Percentiles rank a stretch among this genome's conserved stretches.
These are phyloP conservation scores for Orchesella flavescens DNA, from an alignment of 2,888 invertebrate genomes.

Conservation along the genomic window DNA sequence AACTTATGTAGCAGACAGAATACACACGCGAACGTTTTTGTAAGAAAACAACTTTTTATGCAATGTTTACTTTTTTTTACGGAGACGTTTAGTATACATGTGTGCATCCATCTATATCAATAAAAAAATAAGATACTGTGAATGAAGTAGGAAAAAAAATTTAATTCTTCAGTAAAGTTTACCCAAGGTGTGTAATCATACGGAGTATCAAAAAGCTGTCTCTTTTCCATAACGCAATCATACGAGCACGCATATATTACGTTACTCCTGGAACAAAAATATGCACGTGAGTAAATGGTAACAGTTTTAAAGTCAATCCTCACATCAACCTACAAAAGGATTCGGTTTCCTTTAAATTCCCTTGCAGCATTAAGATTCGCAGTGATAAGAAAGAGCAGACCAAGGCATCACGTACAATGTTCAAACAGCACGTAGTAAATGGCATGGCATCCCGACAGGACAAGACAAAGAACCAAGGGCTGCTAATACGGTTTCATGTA, in stretches of 20 bases:
- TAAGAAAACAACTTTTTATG: slow-evolving; percentile 1
- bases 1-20: no score
- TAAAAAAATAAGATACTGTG: no score
- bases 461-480: slow-evolving; percentile 20
- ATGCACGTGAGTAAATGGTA: not conserved
- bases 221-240: not conserved
- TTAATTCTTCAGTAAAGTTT: no score
- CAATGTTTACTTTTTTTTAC: not conserved
- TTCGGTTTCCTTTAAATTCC: slow-evolving; percentile 27
- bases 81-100: no score
- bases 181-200: no score
- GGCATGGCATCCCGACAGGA: not conserved
- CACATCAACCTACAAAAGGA: not conserved
- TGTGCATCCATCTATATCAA: no score
- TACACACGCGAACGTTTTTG: not conserved
- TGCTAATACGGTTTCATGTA: not conserved
- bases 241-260: not conserved
- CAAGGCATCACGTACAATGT: not conserved
- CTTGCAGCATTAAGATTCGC: slow-evolving; percentile 26
- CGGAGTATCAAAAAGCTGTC: no score
- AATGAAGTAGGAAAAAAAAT: no score
- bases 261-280: not conserved
- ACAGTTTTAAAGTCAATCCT: no score
- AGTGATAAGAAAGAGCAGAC: slow-evolving; percentile 1
- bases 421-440: not conserved